These are phyloP conservation scores for Aselliscus stoliczkanus DNA, from an alignment of 2,797 vertebrate species.

Conservation along the genomic window DNA sequence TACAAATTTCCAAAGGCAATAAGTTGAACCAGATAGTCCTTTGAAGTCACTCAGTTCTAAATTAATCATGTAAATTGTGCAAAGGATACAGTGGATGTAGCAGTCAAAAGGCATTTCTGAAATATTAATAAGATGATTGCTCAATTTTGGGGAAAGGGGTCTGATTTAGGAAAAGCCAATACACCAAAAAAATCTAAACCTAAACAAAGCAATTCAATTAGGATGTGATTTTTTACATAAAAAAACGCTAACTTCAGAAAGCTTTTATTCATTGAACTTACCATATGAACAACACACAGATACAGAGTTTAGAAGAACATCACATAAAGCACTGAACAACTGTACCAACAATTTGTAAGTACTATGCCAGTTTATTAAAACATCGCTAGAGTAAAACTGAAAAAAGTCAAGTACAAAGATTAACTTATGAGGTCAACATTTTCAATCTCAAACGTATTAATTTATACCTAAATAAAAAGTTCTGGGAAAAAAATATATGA, in stretches of 20 bases:
- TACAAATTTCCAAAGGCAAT: not conserved
- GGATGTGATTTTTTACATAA: not conserved
- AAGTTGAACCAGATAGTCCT: not conserved
- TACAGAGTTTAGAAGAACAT: not conserved
- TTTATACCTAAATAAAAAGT: not conserved
- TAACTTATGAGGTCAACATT: not conserved
- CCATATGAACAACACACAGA: not conserved
- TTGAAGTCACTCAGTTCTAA: not conserved
- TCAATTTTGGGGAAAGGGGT: not conserved
- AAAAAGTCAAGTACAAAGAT: constrained; percentile 12
- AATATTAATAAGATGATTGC: not conserved
- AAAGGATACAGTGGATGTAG: not conserved
- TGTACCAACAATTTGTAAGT: not conserved
- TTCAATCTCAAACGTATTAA: not conserved
- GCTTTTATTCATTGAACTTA: not conserved
- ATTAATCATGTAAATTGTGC: not conserved
- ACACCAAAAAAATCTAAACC: not conserved
- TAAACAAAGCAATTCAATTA: not conserved
- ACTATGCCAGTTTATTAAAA: constrained; percentile 12
- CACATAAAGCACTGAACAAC: not conserved
- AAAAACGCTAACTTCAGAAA: not conserved
- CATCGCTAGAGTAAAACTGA: not conserved
- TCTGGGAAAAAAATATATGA: not conserved
- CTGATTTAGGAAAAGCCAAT: constrained; percentile 12
- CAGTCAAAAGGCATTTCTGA: constrained; percentile 1